Base-by-base conservation (phyloP, 2,888 invertebrate genomes). In the Noctua janthe region DNA sequence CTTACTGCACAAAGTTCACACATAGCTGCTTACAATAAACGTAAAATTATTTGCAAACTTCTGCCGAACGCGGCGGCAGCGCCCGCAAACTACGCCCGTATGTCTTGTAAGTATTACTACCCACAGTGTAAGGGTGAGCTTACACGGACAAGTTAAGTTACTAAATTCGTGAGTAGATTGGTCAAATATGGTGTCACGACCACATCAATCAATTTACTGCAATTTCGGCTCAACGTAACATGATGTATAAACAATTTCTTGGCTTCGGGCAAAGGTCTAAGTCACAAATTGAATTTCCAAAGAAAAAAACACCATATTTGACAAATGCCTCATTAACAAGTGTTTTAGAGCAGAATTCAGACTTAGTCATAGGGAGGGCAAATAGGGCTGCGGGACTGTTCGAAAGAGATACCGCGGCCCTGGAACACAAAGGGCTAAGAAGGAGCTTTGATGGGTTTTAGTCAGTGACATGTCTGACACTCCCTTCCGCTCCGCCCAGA, bases 31-130 rank as follows among this genome's bases (percentile, higher is more conserved):
- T n/a, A 80, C 73, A 82, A 81, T 88, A 83, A 86, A 80, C 72
- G 64, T 62, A 70, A 90, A 89, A 88, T 87, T 86, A 88, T 88
- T 81, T 84, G 81, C 70, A 88, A 90, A 88, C 87, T 88, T 87
- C n/a, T 47, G 13, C 76, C 11, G 69, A 76, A 74, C 70, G 78
- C 71, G 49, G 76, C 84, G 73, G 80, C 51, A 10, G 51, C 76
- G 84, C 39, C 59, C 84, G 72, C 71, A 81, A 87, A 85, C 76
- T 80, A 47, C 54, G 49, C 49, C 81, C 87, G 86, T 91, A 89
- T 89, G 84, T 92, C 87, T 83, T 69, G 47, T 39, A 39, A 35
- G 79, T 75, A 86, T 78, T 84, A 87, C 78, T 71, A 82, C 81
- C 76, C 54, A 59, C 66, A 17, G 29, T 70, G 13, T 64, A 71